Base-by-base conservation (phyloP, 2,888 invertebrate species). In the Magallana nippona region DNA sequence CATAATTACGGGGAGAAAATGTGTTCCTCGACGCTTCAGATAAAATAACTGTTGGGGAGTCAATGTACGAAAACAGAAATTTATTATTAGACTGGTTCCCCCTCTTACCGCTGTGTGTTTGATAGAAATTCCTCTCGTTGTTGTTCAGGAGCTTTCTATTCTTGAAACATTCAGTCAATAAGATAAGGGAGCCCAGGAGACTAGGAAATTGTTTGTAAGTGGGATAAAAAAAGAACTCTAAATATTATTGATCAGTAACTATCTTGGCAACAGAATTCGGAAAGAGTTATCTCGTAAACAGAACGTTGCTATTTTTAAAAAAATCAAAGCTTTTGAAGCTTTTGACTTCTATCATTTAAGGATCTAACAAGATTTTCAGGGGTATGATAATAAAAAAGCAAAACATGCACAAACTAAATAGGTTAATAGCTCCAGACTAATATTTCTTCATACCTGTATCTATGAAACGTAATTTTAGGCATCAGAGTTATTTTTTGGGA, bases 11-110 rank as follows among this genome's bases (percentile, higher is more conserved):
- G 71, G 8, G 44, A 44, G 44, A 44, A 71, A 71, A 71, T 71
- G 71, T 71, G 22, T 71, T 71, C 8, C 44, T 44, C 44, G 0
- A 8, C 17, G 13, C 27, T 32, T 32, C 32, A 71, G 71, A 71
- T 71, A 44, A 71, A 32, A 27, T 71, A 32, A 27, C 71, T 27
- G 71, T 1, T 32, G 71, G 71, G 32, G 32, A 32, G 71, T 71
- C 22, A 71, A 60, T 60, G n/a, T 60, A n/a, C 44, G 44, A 60
- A 60, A 60, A 60, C 19, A 60, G 60, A 60, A 60, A 19, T 71
- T 71, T 71, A 71, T 71, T 71, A 71, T 71, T 71, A 71, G 71
- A 71, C 32, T 44, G 71, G 71, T 27, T 32, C 71, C 22, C 44
- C 44, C 44, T 8, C 22, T 19, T 27, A 71, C 71, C 15, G 3